Evolutionary conservation across 2,888 invertebrate genomes (phyloP), one percentile per base, ranked within the genome.

Genomic region (Asteroscopus sphinx): DNA sequence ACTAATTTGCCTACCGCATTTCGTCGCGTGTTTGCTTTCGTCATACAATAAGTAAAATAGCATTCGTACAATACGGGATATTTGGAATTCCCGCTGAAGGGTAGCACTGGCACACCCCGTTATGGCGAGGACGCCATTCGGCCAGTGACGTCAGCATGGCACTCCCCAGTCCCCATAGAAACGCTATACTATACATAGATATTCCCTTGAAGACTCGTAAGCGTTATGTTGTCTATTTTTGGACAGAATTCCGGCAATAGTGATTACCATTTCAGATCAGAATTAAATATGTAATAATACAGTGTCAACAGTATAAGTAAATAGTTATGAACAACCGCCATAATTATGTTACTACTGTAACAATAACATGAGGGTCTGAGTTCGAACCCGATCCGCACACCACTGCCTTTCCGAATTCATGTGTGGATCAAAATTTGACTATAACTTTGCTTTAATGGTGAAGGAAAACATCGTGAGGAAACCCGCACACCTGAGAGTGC

Each of bases 141-240:
- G 71, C 61, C 68, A 63, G 65, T 90, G 88, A 89, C 89, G 90
- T 89, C 90, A 90, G 7, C 41, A 16, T 17, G 80, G 73, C 90
- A 82, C 89, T 82, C 90, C 90, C 85, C 79, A 62, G 12, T 69
- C 61, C 63, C 74, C 64, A 62, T 62, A 76, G 55, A 59, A 73
- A 64, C 73, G 33, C 45, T 48, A 57, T 44, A 40, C 37, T 49
- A 47, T 68, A 68, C 45, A 57, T 69, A 76, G 54, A 62, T 56
- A 45, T 47, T 66, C 57, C 56, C 58, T 37, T 64, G 28, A 45
- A 68, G 62, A 56, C 41, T 55, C 44, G 54, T 56, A 63, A 61
- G 30, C 55, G 58, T 61, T 70, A 71, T 68, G 56, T 68, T 64
- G 47, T 66, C 74, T 77, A 77, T 77, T 76, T 77, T 60, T 40